Conservation (phyloP, 2,888 invertebrate species). For the Microctonus aethiopoides region DNA sequence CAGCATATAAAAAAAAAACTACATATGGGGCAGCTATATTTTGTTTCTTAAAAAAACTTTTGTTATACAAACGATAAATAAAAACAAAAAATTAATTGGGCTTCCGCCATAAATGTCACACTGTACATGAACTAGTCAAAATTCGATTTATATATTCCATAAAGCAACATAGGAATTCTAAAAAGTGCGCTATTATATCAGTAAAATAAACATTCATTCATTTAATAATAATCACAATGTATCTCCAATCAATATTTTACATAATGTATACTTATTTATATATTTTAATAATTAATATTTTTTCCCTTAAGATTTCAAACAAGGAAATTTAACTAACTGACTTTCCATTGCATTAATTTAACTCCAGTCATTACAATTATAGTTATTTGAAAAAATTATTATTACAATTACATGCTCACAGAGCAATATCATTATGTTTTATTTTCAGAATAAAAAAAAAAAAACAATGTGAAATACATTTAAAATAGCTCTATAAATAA, state of each 20-base stretch:
- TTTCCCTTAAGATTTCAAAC: constrained; percentile 16
- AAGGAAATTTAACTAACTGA: neutral
- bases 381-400: neutral
- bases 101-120: constrained; percentile 35
- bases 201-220: constrained; percentile 1
- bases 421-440: constrained; percentile 58
- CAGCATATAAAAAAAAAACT: no score
- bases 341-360: constrained; percentile 36
- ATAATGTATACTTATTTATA: constrained; percentile 27
- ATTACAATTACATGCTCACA: constrained; percentile 48
- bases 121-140: constrained; percentile 62
- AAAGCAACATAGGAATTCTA: constrained; percentile 31
- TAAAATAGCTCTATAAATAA: constrained; percentile 44
- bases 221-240: no score
- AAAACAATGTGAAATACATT: constrained; percentile 52
- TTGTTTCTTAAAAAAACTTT: neutral
- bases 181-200: neutral
- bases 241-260: no score
- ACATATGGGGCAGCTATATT: neutral
- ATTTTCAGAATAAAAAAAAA: constrained; percentile 50
- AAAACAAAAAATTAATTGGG: neutral
- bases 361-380: constrained; percentile 50
- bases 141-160: constrained; percentile 54
- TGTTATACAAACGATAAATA: neutral
- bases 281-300: constrained; percentile 16